Evolutionary conservation across 2,888 invertebrate genomes (phyloP).

Genomic region (Parnassius mnemosyne): DNA sequence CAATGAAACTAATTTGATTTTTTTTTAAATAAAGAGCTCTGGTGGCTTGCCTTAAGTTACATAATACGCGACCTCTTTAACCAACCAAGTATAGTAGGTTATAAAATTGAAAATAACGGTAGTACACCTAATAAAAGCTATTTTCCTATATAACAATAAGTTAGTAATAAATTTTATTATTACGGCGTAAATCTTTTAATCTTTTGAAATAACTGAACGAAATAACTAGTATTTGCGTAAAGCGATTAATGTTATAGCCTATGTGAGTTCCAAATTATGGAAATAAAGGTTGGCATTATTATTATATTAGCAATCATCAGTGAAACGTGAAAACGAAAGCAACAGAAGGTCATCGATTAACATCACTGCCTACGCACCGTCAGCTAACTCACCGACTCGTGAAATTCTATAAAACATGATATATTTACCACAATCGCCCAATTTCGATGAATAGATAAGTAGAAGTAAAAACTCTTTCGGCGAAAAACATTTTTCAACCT

Average conservation of each 20-base stretch:
- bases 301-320: constrained; percentile 34
- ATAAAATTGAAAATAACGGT: no score
- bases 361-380: constrained; percentile 69
- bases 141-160: no score
- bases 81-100: no score
- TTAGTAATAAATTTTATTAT: no score
- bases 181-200: no score
- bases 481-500: constrained; percentile 26
- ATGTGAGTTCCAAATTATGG: not conserved
- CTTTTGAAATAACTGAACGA: no score
- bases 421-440: constrained; percentile 57
- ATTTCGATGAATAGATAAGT: constrained; percentile 65
- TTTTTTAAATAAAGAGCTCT: no score
- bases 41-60: no score
- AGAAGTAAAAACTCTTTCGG: constrained; percentile 27
- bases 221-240: no score
- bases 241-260: not conserved
- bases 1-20: no score
- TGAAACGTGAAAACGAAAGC: constrained; percentile 58
- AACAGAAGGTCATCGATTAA: constrained; percentile 64
- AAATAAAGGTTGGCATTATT: constrained; percentile 2
- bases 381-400: constrained; percentile 60
- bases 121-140: no score
- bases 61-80: no score
- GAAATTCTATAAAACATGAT: constrained; percentile 60